Base-by-base conservation (phyloP, 2,888 invertebrate genomes). In the Pharmacophagus antenor region DNA sequence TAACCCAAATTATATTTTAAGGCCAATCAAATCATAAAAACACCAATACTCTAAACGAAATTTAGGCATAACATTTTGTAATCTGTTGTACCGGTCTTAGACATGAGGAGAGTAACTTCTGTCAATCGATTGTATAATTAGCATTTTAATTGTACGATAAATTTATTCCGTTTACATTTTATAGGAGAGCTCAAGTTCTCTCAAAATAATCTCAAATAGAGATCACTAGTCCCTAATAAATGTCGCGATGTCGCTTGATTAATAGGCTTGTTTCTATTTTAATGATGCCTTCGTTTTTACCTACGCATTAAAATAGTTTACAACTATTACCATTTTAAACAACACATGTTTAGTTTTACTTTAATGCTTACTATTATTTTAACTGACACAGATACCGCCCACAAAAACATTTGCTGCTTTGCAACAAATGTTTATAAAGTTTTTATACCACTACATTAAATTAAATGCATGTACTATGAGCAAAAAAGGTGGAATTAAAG, bases 221-320 rank as follows among this genome's bases (percentile, higher is more conserved):
- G 64, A 72, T 71, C 70, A 62, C 53, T 22, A 48, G 31, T 68
- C 65, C 65, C 72, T 73, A 76, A 79, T 84, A 79, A 80, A 84
- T 68, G 77, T 77, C 79, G 74, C 68, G 62, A 66, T 67, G 67
- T 68, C 62, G 65, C 67, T 72, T 79, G 78, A 83, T 82, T 79
- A 81, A 81, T 67, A 66, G 62, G 62, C 67, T 44, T 62, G 64
- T 68, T 67, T 64, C 60, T 62, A 65, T 68, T 71, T 69, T 68
- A 68, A 70, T 66, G 65, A 67, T 53, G 58, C 46, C 58, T 46
- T 63, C 58, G 52, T 61, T 61, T 56, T 65, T 59, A 65, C 41
- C 61, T 50, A 50, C 53, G 58, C 58, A 60, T 61, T 66, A 63
- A 55, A 61, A 65, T 56, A 56, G 53, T 65, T 65, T 63, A 58